Conservation (phyloP, 2,888 invertebrate species). For the Dryadula phaetusa region DNA sequence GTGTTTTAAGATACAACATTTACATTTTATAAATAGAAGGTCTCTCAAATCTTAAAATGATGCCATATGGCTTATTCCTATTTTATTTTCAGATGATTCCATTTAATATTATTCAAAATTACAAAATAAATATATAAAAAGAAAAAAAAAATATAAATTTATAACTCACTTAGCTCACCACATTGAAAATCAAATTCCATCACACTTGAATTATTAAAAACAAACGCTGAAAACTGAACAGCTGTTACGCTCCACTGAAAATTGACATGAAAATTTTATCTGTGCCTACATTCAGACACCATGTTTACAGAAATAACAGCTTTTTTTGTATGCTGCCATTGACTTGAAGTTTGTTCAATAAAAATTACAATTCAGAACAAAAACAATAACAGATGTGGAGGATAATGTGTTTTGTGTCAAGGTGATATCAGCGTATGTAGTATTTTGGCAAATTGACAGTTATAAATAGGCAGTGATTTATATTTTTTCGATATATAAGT, state of each 20-base stretch:
- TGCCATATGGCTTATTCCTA: conserved; percentile 17
- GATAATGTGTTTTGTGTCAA: conserved; percentile 53
- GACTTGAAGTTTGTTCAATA: conserved; percentile 64
- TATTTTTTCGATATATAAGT: no score
- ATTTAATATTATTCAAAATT: background rate
- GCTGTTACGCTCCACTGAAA: conserved; percentile 73
- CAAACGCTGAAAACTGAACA: conserved; percentile 44
- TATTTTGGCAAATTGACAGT: conserved; percentile 28
- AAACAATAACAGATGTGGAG: conserved; percentile 52
- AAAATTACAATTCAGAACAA: conserved; percentile 50
- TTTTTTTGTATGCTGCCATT: conserved; percentile 52
- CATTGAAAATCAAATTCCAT: conserved; percentile 71
- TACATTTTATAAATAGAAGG: background rate
- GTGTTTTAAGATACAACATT: background rate
- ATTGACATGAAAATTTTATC: conserved; percentile 53
- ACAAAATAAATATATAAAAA: background rate
- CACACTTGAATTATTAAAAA: conserved; percentile 44
- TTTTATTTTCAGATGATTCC: background rate
- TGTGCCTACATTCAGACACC: conserved; percentile 70
- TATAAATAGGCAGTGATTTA: background rate
- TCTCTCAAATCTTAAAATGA: background rate
- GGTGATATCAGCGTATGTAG: conserved; percentile 54
- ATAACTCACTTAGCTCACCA: conserved; percentile 58
- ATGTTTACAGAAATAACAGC: conserved; percentile 47
- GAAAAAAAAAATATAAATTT: background rate